phyloP scores from a whole-genome alignment of 2,888 invertebrate species.

The Caenorhabditis japonica region DNA sequence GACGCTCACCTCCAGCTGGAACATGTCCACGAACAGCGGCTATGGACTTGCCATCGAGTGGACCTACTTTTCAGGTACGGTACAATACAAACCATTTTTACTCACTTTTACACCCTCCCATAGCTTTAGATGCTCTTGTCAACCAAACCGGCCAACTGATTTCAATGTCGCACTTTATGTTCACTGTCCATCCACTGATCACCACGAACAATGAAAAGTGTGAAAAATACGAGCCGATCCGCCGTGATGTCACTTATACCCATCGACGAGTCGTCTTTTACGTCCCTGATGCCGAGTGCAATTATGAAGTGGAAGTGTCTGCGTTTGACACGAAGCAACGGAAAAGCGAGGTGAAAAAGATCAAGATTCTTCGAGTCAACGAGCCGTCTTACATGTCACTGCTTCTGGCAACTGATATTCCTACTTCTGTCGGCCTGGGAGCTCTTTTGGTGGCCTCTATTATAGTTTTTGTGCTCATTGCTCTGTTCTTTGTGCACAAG shows the following conservation, averaged over 20 bases:
- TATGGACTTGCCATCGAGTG: conserved; percentile 49
- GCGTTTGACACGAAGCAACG: conserved; percentile 59
- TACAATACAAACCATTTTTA: not conserved
- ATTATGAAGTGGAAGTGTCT: conserved; percentile 57
- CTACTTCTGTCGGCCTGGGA: conserved; percentile 30
- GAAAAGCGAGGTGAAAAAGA: conserved; percentile 47
- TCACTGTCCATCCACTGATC: conserved; percentile 42
- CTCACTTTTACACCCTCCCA: not conserved
- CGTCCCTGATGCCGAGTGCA: conserved; percentile 56
- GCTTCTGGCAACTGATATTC: conserved; percentile 31
- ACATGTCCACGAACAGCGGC: conserved; percentile 40
- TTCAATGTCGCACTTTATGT: conserved; percentile 57
- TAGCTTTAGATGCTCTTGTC: conserved; percentile 2
- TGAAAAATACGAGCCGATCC: conserved; percentile 47
- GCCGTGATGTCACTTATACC: conserved; percentile 57
- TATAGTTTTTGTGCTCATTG: conserved; percentile 4
- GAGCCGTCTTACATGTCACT: conserved; percentile 41
- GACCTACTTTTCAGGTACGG: conserved; percentile 40
- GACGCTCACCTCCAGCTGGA: conserved; percentile 49
- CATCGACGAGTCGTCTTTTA: conserved; percentile 57
- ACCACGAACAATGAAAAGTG: conserved; percentile 46
- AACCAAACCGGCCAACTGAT: conserved; percentile 21
- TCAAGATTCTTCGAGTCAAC: conserved; percentile 37
- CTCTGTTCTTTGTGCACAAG: conserved; percentile 13
- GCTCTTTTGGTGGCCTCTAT: conserved; percentile 16